Evolutionary conservation across 2,113 vertebrate species (phyloP), one percentile per base, ranked within the genome.

Genomic region (Pandion haliaetus): DNA sequence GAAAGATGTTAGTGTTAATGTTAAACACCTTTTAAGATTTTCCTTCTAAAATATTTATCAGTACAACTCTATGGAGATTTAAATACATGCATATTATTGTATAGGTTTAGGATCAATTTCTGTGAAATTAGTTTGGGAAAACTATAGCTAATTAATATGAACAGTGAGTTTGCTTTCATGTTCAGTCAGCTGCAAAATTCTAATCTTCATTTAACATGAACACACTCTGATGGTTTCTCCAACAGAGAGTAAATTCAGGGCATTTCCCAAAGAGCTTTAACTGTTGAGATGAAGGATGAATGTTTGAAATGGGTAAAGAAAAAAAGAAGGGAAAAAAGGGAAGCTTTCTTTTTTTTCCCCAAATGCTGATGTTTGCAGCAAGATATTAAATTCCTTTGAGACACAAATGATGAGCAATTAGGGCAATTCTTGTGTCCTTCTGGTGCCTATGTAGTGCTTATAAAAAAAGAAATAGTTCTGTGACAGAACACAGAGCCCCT

Each of bases 131-230:
- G 36, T 72, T 96, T 69, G 6, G 45, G 17, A 66, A 95, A 96
- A 87, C 44, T 62, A 36, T 40, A 86, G 57, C 63, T 92, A 88
- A 88, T 95, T 90, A 93, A 92, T 81, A 81, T 47, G 71, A 94
- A 79, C 9, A 72, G 17, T 47, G 45, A 81, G 66, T 90, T 90
- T 74, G 24, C 29, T 85, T 32, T 88, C 50, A 34, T 88, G n/a
- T 55, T 95, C 90, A 96, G 58, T 73, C 85, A 94, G 50, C 45
- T 77, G 78, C 62, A 91, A 90, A 90, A 92, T 88, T 92, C 76
- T 82, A 70, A 90, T 88, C 82, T 83, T 86, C 71, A 62, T 81
- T 94, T 83, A 93, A 93, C 42, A 52, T 61, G 57, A 87, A 74
- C 21, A 42, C 31, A 40, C 57, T 26, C 50, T 59, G 62, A 76